Evolutionary conservation across 1,140 invertebrate species (phyloP), one percentile per base, ranked within the genome.

Genomic region (Zaprionus kolodkinae): DNA sequence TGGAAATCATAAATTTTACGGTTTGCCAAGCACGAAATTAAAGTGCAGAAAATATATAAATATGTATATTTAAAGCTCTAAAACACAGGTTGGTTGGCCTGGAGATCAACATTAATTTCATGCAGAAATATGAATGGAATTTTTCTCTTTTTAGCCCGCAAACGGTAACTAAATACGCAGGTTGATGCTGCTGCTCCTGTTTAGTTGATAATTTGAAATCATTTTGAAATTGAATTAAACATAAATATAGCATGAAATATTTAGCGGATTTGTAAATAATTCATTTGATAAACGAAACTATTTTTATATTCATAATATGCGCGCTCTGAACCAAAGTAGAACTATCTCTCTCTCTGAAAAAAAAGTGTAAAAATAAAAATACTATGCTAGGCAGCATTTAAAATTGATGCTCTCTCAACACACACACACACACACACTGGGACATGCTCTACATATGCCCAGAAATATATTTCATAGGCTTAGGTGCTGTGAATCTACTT

Each of bases 401-500:
- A 69, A 59, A 62, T 54, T 43, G 59, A 63, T 55, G 33, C 15
- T 36, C 38, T 61, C 15, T 36, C 38, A 54, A 21, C 59, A 56
- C 62, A 27, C 40, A 27, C 27, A 48, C 10, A 50, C 60, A 60
- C 35, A 35, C 27, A 25, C 7, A 33, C 17, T 30, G 27, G 9
- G 30, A 48, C 10, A 61, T 9, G 5, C 35, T 15, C 12, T 21
- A 56, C 50, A 64, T 71, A 64, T 48, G 30, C 38, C 12, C 35
- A 35, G 25, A 38, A 36, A 40, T 55, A 43, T 38, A 56, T 64
- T 17, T 62, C 40, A 75, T 71, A 71, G 76, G 67, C 67, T 78
- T 68, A 72, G 74, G 52, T 66, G 40, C 62, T 62, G 30, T 1
- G 36, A 40, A 64, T 70, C 21, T 50, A 43, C 54, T 68, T 64